phyloP scores from a whole-genome alignment of 2,888 invertebrate species.

The Mimumesa dahlbomi region DNA sequence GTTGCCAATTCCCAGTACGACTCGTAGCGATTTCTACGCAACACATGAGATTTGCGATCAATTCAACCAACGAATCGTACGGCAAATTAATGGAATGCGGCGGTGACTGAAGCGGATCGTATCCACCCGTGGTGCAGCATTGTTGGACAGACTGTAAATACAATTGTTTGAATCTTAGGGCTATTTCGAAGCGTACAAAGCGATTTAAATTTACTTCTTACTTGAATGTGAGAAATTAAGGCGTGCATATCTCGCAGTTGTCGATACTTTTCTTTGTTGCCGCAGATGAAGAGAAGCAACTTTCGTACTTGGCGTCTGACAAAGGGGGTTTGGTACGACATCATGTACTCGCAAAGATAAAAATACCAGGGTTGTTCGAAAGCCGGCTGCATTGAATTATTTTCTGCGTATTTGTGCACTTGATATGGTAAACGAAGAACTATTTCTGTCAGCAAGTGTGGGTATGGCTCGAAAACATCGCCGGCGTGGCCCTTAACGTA shows the following conservation, averaged over 20 bases:
- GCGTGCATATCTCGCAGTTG: constrained; percentile 96
- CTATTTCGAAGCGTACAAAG: no score
- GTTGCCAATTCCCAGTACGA: constrained; percentile 97
- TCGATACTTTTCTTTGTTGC: constrained; percentile 97
- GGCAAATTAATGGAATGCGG: constrained; percentile 84
- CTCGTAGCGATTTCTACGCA: constrained; percentile 95
- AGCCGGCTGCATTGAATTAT: constrained; percentile 69
- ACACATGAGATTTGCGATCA: constrained; percentile 96
- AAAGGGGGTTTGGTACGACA: constrained; percentile 95
- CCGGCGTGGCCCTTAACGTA: constrained; percentile 94
- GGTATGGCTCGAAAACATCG: constrained; percentile 96
- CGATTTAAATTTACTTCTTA: no score
- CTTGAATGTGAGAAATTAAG: constrained; percentile 92
- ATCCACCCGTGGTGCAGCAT: constrained; percentile 83
- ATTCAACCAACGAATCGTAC: constrained; percentile 95
- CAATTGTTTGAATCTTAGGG: no score
- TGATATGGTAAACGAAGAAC: constrained; percentile 96
- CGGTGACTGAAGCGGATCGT: constrained; percentile 79
- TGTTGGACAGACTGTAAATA: constrained; percentile 81
- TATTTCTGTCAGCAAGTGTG: constrained; percentile 97
- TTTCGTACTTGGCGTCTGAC: constrained; percentile 95
- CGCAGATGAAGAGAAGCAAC: constrained; percentile 94
- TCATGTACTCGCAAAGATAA: constrained; percentile 95
- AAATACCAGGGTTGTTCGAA: constrained; percentile 87
- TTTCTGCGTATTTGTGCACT: constrained; percentile 87